Evolutionary conservation across 2,113 vertebrate genomes (phyloP).

Genomic region (Eubucco bourcierii): DNA sequence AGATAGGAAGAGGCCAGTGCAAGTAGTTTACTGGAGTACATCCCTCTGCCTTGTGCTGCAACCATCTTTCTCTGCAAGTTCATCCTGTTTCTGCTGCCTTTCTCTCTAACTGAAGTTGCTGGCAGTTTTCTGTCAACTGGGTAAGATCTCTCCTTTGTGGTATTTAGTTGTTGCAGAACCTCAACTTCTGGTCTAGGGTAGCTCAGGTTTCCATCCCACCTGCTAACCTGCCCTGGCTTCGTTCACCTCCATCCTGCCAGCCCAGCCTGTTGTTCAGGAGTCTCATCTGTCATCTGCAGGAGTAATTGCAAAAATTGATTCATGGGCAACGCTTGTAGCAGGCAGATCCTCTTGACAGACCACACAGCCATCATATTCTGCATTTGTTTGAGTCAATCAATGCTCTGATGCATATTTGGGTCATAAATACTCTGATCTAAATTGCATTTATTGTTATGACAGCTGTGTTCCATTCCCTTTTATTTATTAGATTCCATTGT

Average conservation of each 20-base stretch:
- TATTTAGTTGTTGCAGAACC: neutral
- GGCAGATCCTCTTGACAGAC: slow-evolving; percentile 33
- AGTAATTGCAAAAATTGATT: slow-evolving; percentile 45
- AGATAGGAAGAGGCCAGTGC: neutral
- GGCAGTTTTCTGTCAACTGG: neutral
- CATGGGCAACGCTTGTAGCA: neutral
- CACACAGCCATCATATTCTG: slow-evolving; percentile 4
- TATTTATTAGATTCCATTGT: slow-evolving; percentile 38
- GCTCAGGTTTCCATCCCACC: neutral
- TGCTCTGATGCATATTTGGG: slow-evolving; percentile 47
- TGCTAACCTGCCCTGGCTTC: neutral
- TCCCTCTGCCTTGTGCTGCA: neutral
- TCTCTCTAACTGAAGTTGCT: fast-evolving
- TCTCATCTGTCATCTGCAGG: neutral
- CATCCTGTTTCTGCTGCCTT: neutral
- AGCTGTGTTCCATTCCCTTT: slow-evolving; percentile 28
- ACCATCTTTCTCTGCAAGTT: neutral
- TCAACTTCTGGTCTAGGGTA: neutral
- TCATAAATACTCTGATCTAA: slow-evolving; percentile 41
- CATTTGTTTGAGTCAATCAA: slow-evolving; percentile 55
- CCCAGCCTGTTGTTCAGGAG: neutral
- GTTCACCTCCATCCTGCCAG: neutral
- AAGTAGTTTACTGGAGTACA: neutral
- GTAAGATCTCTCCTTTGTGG: neutral
- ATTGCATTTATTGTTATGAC: slow-evolving; percentile 43